A percentile compares a stretch with the other conserved stretches of the same genome.
Conservation (phyloP, 2,113 vertebrate genomes). For the Acinonyx jubatus region DNA sequence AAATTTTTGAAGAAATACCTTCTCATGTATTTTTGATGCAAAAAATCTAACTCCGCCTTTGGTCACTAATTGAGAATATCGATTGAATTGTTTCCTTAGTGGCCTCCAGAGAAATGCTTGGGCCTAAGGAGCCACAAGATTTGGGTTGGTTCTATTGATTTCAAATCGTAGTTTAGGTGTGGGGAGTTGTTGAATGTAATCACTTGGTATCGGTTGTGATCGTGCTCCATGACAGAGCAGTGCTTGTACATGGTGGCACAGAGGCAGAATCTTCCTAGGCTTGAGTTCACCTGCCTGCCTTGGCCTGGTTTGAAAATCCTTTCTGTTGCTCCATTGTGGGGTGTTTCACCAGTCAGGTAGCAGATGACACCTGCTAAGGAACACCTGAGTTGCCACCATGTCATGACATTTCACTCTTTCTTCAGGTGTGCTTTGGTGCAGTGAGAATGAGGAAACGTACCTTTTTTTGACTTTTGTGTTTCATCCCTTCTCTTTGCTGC, state of each 20-base stretch:
- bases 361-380: background rate
- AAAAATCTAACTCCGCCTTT: background rate
- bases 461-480: background rate
- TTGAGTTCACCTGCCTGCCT: background rate
- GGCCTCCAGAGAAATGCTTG: background rate
- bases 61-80: background rate
- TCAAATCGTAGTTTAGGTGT: background rate
- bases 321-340: background rate
- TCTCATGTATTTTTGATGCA: conserved; percentile 6
- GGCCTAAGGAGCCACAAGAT: background rate
- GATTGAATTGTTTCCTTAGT: background rate
- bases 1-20: background rate
- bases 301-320: background rate
- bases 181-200: background rate
- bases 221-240: background rate
- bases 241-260: background rate
- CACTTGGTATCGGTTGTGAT: background rate
- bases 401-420: background rate
- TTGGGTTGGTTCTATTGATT: background rate
- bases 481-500: background rate
- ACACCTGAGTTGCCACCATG: background rate
- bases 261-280: background rate
- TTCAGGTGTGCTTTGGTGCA: background rate
- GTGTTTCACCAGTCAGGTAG: background rate
- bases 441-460: background rate